Conservation (phyloP, 2,888 invertebrate species). For the Trichopria drosophilae region DNA sequence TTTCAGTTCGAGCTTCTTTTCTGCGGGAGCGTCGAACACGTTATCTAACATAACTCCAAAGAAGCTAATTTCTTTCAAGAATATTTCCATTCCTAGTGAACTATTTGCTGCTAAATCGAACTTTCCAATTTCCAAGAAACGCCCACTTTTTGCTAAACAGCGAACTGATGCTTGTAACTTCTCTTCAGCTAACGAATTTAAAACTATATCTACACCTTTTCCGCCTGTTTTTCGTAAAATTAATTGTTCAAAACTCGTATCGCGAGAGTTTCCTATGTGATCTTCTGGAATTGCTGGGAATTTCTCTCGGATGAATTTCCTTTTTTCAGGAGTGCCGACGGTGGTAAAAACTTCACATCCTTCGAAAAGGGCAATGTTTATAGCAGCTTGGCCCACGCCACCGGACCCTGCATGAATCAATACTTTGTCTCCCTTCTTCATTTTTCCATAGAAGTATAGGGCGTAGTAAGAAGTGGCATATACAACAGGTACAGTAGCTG, state of each 20-base stretch:
- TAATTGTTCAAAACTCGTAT: slow-evolving; percentile 84
- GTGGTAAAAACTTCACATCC: slow-evolving; percentile 67
- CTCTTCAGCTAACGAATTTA: slow-evolving; percentile 92
- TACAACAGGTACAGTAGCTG: slow-evolving; percentile 68
- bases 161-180: slow-evolving; percentile 75
- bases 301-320: slow-evolving; percentile 61
- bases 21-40: slow-evolving; percentile 61
- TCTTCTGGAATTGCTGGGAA: slow-evolving; percentile 64
- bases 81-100: slow-evolving; percentile 66
- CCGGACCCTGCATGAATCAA: slow-evolving; percentile 62
- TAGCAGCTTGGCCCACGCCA: slow-evolving; percentile 72
- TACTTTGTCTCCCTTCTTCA: slow-evolving; percentile 59
- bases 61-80: slow-evolving; percentile 74
- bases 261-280: slow-evolving; percentile 85
- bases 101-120: slow-evolving; percentile 75
- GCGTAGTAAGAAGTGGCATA: slow-evolving; percentile 68
- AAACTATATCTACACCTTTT: slow-evolving; percentile 84
- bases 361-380: slow-evolving; percentile 63
- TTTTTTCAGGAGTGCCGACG: slow-evolving; percentile 63
- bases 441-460: slow-evolving; percentile 62
- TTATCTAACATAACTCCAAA: slow-evolving; percentile 79
- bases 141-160: slow-evolving; percentile 66
- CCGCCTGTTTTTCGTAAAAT: slow-evolving; percentile 80
- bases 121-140: slow-evolving; percentile 86
- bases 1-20: slow-evolving; percentile 63